Evolutionary conservation across 2,113 vertebrate species (phyloP).

Genomic region (Mandrillus leucophaeus): DNA sequence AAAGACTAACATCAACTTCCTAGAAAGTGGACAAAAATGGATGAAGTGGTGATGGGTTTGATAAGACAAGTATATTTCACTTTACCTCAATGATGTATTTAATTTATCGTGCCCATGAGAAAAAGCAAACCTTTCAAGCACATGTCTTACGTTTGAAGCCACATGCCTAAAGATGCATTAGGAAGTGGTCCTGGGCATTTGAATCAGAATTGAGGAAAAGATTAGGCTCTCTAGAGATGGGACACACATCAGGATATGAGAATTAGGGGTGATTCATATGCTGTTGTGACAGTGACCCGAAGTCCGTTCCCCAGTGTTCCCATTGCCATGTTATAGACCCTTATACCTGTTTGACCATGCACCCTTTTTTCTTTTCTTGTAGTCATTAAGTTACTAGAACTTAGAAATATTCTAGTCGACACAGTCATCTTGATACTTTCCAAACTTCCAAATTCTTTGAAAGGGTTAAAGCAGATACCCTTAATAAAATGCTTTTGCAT

Average conservation of each 20-base stretch:
- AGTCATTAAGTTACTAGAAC: not conserved
- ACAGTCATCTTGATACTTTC: not conserved
- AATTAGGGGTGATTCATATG: too few species aligned
- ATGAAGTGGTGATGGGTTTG: not conserved
- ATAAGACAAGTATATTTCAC: not conserved
- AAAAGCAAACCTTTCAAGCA: not conserved
- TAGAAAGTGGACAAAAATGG: not conserved
- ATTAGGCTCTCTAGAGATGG: not conserved
- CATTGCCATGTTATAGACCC: not conserved
- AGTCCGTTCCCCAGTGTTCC: accelerated
- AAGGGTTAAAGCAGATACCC: not conserved
- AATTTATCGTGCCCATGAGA: not conserved
- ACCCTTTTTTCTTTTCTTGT: not conserved
- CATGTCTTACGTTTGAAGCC: not conserved
- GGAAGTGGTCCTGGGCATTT: not conserved
- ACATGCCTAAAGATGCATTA: not conserved
- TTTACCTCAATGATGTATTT: not conserved
- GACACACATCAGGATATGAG: not conserved
- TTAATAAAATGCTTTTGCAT: not conserved
- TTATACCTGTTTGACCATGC: not conserved
- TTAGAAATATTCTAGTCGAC: accelerated
- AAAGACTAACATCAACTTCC: not conserved
- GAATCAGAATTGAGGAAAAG: not conserved
- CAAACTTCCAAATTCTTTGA: not conserved
- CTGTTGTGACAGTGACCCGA: accelerated